Percentiles rank a stretch among this genome's conserved stretches.
Evolutionary conservation across 2,113 vertebrate genomes (phyloP).

Genomic region (Ameiurus melas): DNA sequence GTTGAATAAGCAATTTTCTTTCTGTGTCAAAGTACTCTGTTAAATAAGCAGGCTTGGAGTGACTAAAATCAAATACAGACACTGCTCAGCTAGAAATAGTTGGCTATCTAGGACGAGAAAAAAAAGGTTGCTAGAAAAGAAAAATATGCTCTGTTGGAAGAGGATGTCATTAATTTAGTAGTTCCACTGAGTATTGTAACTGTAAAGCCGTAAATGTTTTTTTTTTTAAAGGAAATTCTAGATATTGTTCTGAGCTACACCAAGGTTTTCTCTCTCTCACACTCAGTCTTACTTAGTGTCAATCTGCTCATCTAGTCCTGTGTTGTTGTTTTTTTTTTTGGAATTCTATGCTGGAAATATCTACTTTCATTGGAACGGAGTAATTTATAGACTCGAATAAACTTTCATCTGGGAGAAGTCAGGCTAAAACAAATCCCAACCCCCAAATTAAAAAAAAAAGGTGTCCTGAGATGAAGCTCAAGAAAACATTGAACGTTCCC

Average conservation of each 20-base stretch:
- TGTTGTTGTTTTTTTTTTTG: conserved; percentile 60
- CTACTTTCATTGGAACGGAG: conserved; percentile 69
- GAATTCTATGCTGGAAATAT: conserved; percentile 66
- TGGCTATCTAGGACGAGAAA: conserved; percentile 17
- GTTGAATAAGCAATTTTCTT: conserved; percentile 60
- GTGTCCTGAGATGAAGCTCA: conserved; percentile 62
- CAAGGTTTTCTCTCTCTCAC: conserved; percentile 13
- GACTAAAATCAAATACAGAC: conserved; percentile 25
- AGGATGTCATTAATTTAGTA: conserved; percentile 40
- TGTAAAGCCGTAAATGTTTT: conserved; percentile 45
- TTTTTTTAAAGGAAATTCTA: conserved; percentile 19
- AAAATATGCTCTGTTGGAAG: conserved; percentile 16
- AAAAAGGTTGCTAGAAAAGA: neutral
- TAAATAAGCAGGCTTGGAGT: conserved; percentile 49
- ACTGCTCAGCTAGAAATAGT: conserved; percentile 17
- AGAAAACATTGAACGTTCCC: conserved; percentile 68
- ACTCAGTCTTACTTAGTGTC: conserved; percentile 45
- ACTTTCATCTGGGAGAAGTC: conserved; percentile 70
- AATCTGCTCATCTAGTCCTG: conserved; percentile 59
- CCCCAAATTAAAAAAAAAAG: conserved; percentile 65
- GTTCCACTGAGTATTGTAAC: conserved; percentile 24
- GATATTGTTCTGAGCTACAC: conserved; percentile 7
- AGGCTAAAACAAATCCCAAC: conserved; percentile 71
- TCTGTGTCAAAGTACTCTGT: conserved; percentile 53
- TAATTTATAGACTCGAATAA: conserved; percentile 73